Percentiles rank a stretch among this genome's conserved stretches.
Evolutionary conservation across 2,113 vertebrate species (phyloP).

Genomic region (Phalacrocorax carbo): DNA sequence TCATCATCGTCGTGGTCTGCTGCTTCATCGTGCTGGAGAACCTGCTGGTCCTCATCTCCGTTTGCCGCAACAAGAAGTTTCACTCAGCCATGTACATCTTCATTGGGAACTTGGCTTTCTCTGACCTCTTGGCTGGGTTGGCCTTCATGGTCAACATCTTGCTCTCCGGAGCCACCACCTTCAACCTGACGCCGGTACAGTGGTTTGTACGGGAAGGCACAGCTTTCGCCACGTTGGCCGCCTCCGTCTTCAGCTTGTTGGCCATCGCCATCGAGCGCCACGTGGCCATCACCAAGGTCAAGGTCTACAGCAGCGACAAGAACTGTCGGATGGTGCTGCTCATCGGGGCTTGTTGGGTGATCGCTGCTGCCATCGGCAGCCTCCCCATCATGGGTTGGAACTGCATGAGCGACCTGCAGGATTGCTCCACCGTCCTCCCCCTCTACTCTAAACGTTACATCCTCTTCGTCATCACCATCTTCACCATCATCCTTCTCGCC

Average conservation of each 20-base stretch:
- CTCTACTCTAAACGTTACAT: conserved; percentile 93
- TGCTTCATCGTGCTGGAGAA: conserved; percentile 91
- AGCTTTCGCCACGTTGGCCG: conserved; percentile 88
- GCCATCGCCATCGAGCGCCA: conserved; percentile 95
- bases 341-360: conserved; percentile 92
- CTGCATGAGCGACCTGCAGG: conserved; percentile 80
- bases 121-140: conserved; percentile 87
- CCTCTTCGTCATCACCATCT: conserved; percentile 88
- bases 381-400: conserved; percentile 97
- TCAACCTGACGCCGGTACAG: conserved; percentile 81
- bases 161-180: conserved; percentile 83
- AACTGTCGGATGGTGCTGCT: conserved; percentile 91
- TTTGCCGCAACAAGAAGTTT: conserved; percentile 91
- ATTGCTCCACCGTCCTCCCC: conserved; percentile 90
- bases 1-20: conserved; percentile 83
- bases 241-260: conserved; percentile 92
- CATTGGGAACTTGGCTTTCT: conserved; percentile 93
- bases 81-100: conserved; percentile 97
- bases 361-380: conserved; percentile 85
- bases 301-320: conserved; percentile 87
- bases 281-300: conserved; percentile 90
- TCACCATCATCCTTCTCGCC: conserved; percentile 85
- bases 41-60: conserved; percentile 86
- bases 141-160: conserved; percentile 91
- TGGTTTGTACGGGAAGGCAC: conserved; percentile 96